Base-by-base conservation (phyloP, 2,797 vertebrate genomes). In the Anabacerthia variegaticeps region DNA sequence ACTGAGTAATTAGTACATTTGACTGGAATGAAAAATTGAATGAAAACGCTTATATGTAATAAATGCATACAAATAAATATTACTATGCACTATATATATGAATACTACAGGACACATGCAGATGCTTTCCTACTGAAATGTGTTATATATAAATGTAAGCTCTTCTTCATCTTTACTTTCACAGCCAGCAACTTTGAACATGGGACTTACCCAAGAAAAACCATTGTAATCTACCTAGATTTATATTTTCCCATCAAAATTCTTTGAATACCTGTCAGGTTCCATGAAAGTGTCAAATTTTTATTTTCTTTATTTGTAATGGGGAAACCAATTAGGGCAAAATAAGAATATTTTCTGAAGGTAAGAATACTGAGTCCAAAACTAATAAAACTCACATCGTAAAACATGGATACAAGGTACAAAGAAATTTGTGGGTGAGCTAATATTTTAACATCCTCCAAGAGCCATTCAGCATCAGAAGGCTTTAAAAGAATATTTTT, bases 251-350 rank as follows among this genome's bases (percentile, higher is more conserved):
- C 30, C 19, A 68, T 54, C 37, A 67, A 73, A 95, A 48, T 81
- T 90, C 36, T 78, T 93, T 76, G 93, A 94, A 73, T 63, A 92
- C 27, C 69, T 85, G 58, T 73, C 41, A 78, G 14, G 24, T 80
- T 80, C 52, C 23, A 56, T 14, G 12, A 54, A 81, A 55, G 3
- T 41, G 54, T 46, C 71, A 61, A 8, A 36, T 65, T 81, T 94
- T 92, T 93, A 59, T 71, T 43, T 86, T 68, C 16, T 72, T 77
- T 86, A 36, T 92, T 97, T 95, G 22, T 79, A 84, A 39, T 32
- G n/a, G 7, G 2, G 8, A 94, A 92, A 82, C 23, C 36, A 89
- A 91, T 92, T 82, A 94, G 30, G 12, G 23, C 55, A 71, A 86
- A 91, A 87, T 34, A 80, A 55, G 58, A 74, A 54, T 72, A 77